Conservation (phyloP, 2,113 vertebrate genomes). For the Ariopsis seemanni region DNA sequence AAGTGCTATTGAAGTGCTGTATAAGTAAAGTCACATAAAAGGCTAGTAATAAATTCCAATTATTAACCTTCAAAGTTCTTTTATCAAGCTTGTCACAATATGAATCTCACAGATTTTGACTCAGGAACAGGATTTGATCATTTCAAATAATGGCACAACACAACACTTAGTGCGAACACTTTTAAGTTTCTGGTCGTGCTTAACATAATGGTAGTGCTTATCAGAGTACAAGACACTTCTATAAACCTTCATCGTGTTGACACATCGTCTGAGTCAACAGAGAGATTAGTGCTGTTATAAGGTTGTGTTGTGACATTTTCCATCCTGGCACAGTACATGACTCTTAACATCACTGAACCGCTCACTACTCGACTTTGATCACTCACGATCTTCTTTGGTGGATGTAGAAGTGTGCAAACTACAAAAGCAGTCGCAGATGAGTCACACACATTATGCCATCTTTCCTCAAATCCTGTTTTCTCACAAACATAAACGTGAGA, state of each 20-base stretch:
- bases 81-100: background rate
- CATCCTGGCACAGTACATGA: background rate
- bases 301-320: background rate
- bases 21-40: background rate
- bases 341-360: background rate
- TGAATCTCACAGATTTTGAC: background rate
- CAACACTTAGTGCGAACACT: background rate
- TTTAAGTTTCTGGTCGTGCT: background rate
- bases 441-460: too few relatives aligned
- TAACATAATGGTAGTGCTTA: background rate
- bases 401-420: background rate
- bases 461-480: background rate
- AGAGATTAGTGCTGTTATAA: background rate
- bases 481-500: background rate
- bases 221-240: background rate
- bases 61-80: conserved; percentile 8
- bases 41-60: background rate
- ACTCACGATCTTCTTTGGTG: background rate
- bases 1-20: background rate
- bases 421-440: background rate
- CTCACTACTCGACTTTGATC: background rate
- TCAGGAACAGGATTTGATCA: background rate
- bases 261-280: background rate
- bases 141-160: background rate
- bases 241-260: background rate